Base-by-base conservation (phyloP, 2,888 invertebrate genomes). In the Phragmatobia fuliginosa region DNA sequence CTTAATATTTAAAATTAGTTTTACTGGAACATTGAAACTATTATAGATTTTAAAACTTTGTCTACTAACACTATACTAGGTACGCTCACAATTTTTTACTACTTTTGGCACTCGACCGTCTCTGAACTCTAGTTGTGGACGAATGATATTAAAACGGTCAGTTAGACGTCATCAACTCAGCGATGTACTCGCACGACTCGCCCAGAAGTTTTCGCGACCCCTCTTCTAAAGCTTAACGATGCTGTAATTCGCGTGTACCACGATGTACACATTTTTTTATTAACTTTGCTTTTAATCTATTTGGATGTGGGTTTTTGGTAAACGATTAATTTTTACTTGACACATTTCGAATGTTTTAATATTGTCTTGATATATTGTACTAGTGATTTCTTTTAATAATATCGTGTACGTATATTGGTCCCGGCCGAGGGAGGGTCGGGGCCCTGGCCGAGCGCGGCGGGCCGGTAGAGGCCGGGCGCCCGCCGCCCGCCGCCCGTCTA, bases 291-390 rank as follows among this genome's bases (percentile, higher is more conserved):
- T 92, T 92, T 92, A 90, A 90, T 90, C 87, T 90, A 82, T 88
- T 92, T 94, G 94, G 94, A 95, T 94, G 91, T 92, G 94, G 95
- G 94, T 90, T 94, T 91, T 90, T 92, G 87, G 82, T 88, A 83
- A 83, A 89, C 87, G 84, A 83, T 87, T 88, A 86, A 86, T 88
- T 87, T 85, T 88, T 85, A 84, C 83, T 87, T 84, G 75, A 84
- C 82, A 83, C 83, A 80, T 82, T 87, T 83, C 81, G 85, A 87
- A 82, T 84, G 88, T 86, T 88, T 85, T 81, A 81, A 83, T 85
- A 84, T 79, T 85, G 84, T 89, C 85, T 82, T 84, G 82, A 68
- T 84, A 81, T 86, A 75, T 85, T 85, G 84, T 88, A 89, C 82
- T 88, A 89, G 90, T 88, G 93, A 93, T 94, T 93, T 94, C 89